Conservation (phyloP, 2,888 invertebrate genomes). For the Galerucella calmariensis region DNA sequence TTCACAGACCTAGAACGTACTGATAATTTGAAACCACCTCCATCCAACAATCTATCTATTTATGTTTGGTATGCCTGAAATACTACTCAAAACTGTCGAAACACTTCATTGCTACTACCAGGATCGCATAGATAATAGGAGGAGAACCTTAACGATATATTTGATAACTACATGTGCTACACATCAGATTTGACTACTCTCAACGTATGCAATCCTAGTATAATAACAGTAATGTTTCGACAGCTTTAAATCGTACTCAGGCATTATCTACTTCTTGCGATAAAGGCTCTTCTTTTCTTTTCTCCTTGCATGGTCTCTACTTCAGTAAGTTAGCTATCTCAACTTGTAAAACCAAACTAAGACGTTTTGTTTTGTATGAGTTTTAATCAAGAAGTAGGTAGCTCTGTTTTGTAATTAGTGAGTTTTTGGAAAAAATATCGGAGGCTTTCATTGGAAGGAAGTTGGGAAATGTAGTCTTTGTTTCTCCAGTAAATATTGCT, state of each 20-base stretch:
- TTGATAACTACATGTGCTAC: not conserved
- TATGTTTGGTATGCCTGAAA: not conserved
- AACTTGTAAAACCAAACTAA: not conserved
- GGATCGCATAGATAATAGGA: not conserved
- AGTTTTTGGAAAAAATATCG: too few relatives aligned
- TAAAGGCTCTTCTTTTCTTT: not conserved
- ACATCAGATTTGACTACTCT: not conserved
- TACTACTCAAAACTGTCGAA: not conserved
- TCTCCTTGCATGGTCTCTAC: not conserved
- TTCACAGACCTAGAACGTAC: too few relatives aligned
- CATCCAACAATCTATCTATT: not conserved
- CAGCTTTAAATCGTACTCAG: conserved; percentile 5
- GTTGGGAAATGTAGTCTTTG: too few relatives aligned
- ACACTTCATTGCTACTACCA: not conserved
- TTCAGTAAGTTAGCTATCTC: not conserved
- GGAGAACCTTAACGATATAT: too few relatives aligned
- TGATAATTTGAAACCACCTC: not conserved
- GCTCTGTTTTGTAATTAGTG: too few relatives aligned
- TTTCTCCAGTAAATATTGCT: not conserved
- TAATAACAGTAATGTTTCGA: conserved; percentile 20
- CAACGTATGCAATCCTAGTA: conserved; percentile 2
- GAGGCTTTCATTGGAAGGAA: too few relatives aligned
- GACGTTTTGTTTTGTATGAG: not conserved
- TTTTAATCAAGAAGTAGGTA: not conserved
- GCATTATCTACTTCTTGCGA: not conserved